Base-by-base conservation (phyloP, 2,113 vertebrate species). In the Phalacrocorax carbo region DNA sequence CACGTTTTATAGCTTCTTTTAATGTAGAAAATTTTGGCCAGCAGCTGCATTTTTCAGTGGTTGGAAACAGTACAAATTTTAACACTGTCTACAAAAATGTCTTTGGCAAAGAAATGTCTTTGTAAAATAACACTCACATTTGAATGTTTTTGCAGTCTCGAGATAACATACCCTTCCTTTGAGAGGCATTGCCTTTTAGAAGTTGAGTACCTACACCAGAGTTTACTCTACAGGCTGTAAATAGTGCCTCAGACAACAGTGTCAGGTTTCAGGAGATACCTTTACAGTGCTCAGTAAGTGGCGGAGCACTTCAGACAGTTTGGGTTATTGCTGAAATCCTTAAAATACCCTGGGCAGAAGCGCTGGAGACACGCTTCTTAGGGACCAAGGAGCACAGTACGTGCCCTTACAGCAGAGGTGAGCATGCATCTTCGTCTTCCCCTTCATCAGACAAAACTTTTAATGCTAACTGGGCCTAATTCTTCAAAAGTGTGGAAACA, bases 221-320 rank as follows among this genome's bases (percentile, higher is more conserved):
- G 82, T 94, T 82, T 82, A 55, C 40, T 26, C 77, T 57, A 15
- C 72, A 81, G 69, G 29, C 58, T 92, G 66, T 84, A 83, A 92
- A 96, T 52, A 90, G 82, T 70, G 82, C 21, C 79, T 34, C 62
- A 46, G 71, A 36, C 18, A 32, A 9, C 58, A 73, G 93, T 2
- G 40, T 90, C 80, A 8, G 70, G 62, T 93, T 96, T 94, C 87
- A 44, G 66, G 73, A 91, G 78, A 49, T 68, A 36, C 34, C 69
- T 89, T 94, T 48, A 42, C 40, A 40, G 57, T 18, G 23, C 72
- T 82, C 65, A 66, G 9, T 60, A 80, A 82, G 65, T 34, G 29
- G 21, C 7, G 0, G 61, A 89, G 61, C 9, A 3, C 64, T 84
- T 77, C 72, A 54, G 60, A 21, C 25, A 18, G 65, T 60, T 66